Conservation (phyloP, 2,113 vertebrate species). For the Neolamprologus longior region DNA sequence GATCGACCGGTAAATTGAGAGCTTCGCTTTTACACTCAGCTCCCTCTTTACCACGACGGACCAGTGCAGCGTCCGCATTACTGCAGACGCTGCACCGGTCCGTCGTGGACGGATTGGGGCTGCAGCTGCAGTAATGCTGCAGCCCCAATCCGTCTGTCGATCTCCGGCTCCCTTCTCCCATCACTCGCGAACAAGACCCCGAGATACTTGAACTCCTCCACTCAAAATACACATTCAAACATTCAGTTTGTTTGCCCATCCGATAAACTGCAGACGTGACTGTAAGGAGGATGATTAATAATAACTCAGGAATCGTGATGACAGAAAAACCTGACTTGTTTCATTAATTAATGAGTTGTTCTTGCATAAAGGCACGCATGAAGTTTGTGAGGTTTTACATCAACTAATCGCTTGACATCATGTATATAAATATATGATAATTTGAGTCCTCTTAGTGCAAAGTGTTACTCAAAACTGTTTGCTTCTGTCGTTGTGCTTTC, state of each 20-base stretch:
- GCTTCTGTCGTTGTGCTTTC: not conserved
- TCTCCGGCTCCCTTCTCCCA: too few relatives aligned
- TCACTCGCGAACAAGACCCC: too few relatives aligned
- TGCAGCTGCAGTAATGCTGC: too few relatives aligned
- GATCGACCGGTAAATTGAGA: too few relatives aligned
- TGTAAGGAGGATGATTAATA: not conserved
- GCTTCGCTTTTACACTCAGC: too few relatives aligned
- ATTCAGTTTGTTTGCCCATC: not conserved
- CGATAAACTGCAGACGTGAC: not conserved
- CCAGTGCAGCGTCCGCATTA: too few relatives aligned
- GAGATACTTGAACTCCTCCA: too few relatives aligned
- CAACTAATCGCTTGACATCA: not conserved
- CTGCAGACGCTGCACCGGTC: rapidly evolving
- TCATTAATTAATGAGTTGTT: not conserved
- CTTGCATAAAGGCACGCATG: not conserved
- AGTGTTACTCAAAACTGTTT: not conserved
- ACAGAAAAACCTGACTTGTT: not conserved
- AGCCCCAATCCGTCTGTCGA: too few relatives aligned
- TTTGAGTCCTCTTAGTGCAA: not conserved
- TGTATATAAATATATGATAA: not conserved
- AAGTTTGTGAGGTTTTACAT: not conserved
- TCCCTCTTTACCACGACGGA: too few relatives aligned
- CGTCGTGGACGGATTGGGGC: too few relatives aligned
- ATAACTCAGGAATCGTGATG: not conserved
- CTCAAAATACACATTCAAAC: not conserved